Evolutionary conservation across 2,888 invertebrate species (phyloP).

Genomic region (Ophraella communa): DNA sequence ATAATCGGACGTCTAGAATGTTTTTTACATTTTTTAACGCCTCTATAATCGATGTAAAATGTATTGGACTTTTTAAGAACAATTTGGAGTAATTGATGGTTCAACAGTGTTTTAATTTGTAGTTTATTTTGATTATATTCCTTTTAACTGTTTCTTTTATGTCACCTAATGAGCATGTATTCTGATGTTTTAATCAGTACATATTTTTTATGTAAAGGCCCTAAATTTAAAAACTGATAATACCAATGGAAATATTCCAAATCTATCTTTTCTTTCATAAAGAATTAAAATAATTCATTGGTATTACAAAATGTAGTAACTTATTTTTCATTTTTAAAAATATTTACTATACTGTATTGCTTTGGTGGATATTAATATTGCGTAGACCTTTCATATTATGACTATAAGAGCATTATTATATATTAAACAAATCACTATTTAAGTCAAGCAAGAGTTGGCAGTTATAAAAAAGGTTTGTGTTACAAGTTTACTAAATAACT

Average conservation of each 20-base stretch:
- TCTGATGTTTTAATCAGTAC: constrained; percentile 32
- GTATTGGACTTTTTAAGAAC: constrained; percentile 42
- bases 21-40: constrained; percentile 39
- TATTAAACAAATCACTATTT: too few relatives aligned
- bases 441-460: not conserved
- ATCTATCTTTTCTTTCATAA: constrained; percentile 29
- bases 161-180: constrained; percentile 18
- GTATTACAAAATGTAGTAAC: constrained; percentile 18
- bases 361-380: not conserved
- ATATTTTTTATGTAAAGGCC: constrained; percentile 19
- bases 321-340: constrained; percentile 29
- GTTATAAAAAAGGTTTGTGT: too few relatives aligned
- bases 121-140: constrained; percentile 6
- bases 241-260: constrained; percentile 11
- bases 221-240: constrained; percentile 22
- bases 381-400: too few relatives aligned
- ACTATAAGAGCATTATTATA: too few relatives aligned
- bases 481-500: too few relatives aligned
- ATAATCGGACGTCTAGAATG: constrained; percentile 39
- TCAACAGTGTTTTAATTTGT: constrained; percentile 39
- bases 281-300: constrained; percentile 28
- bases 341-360: constrained; percentile 18
- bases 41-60: constrained; percentile 41
- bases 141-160: constrained; percentile 11
- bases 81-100: constrained; percentile 42